phyloP scores from a whole-genome alignment of 2,797 vertebrate genomes.

The Rhodeus uyekii region DNA sequence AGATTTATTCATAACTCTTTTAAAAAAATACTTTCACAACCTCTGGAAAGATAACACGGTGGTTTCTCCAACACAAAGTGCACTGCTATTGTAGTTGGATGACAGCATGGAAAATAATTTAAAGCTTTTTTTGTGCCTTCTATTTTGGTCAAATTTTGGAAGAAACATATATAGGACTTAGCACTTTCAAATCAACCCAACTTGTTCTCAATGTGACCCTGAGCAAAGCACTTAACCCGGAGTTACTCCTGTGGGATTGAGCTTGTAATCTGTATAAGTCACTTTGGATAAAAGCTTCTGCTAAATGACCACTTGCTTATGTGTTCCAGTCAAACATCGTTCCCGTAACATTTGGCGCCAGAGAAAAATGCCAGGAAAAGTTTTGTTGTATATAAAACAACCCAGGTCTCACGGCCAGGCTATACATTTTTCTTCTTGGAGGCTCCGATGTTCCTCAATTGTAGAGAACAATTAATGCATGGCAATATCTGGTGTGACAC shows the following conservation, averaged over 20 bases:
- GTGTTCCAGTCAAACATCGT: not conserved
- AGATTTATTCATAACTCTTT: slow-evolving; percentile 5
- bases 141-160: not conserved
- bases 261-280: slow-evolving; percentile 12
- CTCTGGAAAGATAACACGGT: not conserved
- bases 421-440: not conserved
- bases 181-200: not conserved
- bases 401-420: not conserved
- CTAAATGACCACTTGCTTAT: slow-evolving; percentile 11
- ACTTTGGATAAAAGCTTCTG: slow-evolving; percentile 7
- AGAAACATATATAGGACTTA: not conserved
- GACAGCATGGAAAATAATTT: not conserved
- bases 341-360: not conserved
- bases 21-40: not conserved
- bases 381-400: not conserved
- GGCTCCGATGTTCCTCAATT: not conserved
- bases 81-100: not conserved
- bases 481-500: slow-evolving; percentile 56
- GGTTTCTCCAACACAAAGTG: not conserved
- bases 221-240: slow-evolving; percentile 31
- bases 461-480: slow-evolving; percentile 60
- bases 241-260: slow-evolving; percentile 17
- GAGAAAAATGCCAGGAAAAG: not conserved
- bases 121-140: not conserved
- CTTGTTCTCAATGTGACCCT: not conserved